These are phyloP conservation scores for Salvator merianae DNA, from an alignment of 2,113 vertebrate genomes.

Conservation along the genomic window DNA sequence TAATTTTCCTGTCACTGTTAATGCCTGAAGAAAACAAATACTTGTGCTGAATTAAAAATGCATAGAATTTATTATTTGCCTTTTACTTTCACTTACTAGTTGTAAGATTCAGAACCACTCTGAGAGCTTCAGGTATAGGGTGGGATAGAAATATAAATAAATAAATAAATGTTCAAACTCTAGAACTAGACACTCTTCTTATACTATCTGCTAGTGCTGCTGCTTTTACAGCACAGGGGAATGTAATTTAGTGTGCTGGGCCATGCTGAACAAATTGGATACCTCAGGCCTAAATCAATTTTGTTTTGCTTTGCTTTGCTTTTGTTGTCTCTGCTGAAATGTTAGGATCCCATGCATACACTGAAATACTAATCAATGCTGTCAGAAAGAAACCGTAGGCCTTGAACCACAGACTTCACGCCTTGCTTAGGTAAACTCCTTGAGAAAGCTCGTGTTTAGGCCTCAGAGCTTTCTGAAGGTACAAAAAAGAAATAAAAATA, in stretches of 20 bases:
- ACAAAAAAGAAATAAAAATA: neutral
- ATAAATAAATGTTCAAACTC: no score
- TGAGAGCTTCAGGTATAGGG: no score
- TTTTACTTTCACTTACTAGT: neutral
- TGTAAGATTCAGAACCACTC: neutral
- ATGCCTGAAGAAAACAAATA: neutral
- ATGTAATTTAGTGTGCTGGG: slow-evolving; percentile 8
- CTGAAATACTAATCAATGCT: neutral
- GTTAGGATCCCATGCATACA: neutral
- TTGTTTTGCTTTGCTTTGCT: no score
- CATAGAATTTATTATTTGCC: neutral
- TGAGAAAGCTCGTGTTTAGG: neutral
- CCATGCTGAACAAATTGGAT: slow-evolving; percentile 16
- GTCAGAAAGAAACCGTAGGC: neutral
- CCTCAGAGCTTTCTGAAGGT: neutral
- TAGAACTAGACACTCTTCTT: neutral
- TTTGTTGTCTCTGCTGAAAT: neutral
- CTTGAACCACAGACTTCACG: neutral
- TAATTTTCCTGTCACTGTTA: neutral
- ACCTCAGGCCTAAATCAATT: slow-evolving; percentile 20
- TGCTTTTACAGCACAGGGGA: slow-evolving; percentile 2
- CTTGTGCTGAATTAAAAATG: neutral
- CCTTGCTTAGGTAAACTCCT: no score
- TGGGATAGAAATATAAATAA: no score
- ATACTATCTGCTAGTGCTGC: neutral